Conservation (phyloP, 2,888 invertebrate species). For the Lasioglossum zephyrum region DNA sequence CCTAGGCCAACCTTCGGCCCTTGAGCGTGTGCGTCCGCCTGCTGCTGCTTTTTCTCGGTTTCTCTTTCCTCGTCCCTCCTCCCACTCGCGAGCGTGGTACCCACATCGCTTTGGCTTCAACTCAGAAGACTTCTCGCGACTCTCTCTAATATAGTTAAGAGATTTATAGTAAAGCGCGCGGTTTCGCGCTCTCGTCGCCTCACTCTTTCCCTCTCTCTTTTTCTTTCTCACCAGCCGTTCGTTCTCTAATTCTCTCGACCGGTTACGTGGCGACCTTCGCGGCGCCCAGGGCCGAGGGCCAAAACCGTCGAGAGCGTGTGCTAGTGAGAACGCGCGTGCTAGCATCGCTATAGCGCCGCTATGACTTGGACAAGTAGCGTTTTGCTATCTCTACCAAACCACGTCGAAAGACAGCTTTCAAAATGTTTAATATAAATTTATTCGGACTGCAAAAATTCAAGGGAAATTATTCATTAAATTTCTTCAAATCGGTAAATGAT, state of each 20-base stretch:
- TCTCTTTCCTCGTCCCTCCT: constrained; percentile 47
- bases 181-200: constrained; percentile 38
- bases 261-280: constrained; percentile 78
- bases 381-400: neutral
- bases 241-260: constrained; percentile 49
- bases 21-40: constrained; percentile 38
- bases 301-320: constrained; percentile 71
- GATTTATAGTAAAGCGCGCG: constrained; percentile 62
- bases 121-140: constrained; percentile 41
- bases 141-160: constrained; percentile 73
- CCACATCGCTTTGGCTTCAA: constrained; percentile 51
- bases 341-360: constrained; percentile 67
- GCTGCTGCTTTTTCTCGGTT: constrained; percentile 64
- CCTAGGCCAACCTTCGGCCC: constrained; percentile 80
- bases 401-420: neutral
- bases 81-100: constrained; percentile 14
- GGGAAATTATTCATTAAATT: no score
- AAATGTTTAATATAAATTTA: no score
- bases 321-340: neutral
- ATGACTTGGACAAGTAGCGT: constrained; percentile 74
- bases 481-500: no score
- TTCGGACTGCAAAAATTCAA: no score
- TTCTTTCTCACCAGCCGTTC: neutral
- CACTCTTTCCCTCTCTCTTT: neutral
- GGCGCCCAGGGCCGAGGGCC: constrained; percentile 80